A percentile compares a stretch with the other conserved stretches of the same genome.
Conservation (phyloP, 2,113 vertebrate genomes). For the Catharus fuscescens region DNA sequence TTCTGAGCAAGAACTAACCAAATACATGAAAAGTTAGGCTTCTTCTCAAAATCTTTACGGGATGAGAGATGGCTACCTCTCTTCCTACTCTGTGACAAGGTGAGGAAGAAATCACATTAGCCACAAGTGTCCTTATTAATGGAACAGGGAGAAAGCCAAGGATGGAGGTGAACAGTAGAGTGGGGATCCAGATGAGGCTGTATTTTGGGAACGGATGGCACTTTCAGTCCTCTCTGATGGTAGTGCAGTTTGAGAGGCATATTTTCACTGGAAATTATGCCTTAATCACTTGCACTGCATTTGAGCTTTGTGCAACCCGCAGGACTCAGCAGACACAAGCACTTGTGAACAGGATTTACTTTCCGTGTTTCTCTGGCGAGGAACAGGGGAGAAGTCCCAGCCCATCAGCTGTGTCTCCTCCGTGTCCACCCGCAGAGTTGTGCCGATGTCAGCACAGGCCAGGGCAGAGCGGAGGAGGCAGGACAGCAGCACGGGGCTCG, state of each 20-base stretch:
- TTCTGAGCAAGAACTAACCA: background rate
- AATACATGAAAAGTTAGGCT: background rate
- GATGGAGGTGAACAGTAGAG: background rate
- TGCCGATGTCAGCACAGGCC: fast-evolving
- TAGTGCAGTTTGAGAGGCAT: background rate
- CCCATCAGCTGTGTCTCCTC: background rate
- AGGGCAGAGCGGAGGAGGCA: fast-evolving
- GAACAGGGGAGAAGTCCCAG: fast-evolving
- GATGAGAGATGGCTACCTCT: background rate
- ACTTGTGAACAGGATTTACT: background rate
- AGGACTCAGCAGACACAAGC: background rate
- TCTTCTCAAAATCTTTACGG: background rate
- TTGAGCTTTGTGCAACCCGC: background rate
- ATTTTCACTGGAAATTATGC: background rate
- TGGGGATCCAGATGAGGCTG: background rate
- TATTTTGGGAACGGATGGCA: background rate
- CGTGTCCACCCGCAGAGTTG: background rate
- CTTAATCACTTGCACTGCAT: background rate
- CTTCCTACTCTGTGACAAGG: background rate
- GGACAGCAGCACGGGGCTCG: fast-evolving
- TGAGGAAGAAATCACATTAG: background rate
- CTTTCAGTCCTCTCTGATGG: background rate
- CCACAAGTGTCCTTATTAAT: background rate
- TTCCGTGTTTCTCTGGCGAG: fast-evolving
- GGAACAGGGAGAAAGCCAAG: background rate